A percentile compares a stretch with the other conserved stretches of the same genome.
Conservation (phyloP, 2,888 invertebrate species). For the Pachymerium ferrugineum region DNA sequence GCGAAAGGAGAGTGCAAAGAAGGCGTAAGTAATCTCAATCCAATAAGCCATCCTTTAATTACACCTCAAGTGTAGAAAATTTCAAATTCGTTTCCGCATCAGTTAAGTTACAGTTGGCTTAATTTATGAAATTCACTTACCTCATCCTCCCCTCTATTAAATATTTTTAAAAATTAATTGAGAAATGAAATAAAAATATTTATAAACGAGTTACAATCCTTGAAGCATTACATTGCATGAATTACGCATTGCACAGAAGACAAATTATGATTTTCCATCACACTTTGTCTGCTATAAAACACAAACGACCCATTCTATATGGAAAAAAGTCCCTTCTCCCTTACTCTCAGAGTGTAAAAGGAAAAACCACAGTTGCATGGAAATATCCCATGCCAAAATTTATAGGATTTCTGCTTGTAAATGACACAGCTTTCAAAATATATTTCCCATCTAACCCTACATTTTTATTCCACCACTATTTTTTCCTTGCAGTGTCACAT, state of each 20-base stretch:
- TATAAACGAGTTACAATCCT: not conserved
- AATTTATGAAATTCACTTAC: constrained; percentile 32
- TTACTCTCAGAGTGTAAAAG: not conserved
- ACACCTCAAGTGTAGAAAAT: constrained; percentile 33
- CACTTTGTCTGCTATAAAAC: constrained; percentile 15
- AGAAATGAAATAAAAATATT: no score
- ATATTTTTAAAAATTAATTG: no score
- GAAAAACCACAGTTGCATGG: no score
- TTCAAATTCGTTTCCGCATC: constrained; percentile 31
- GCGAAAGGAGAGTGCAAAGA: constrained; percentile 19
- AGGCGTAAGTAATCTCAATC: constrained; percentile 33
- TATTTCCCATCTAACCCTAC: constrained; percentile 6
- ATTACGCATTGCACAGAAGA: not conserved
- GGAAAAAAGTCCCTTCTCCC: not conserved
- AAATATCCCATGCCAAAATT: not conserved
- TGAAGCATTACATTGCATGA: not conserved
- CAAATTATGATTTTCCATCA: constrained; percentile 7
- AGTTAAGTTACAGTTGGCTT: constrained; percentile 31
- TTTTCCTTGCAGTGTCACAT: not conserved
- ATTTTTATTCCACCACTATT: constrained; percentile 3
- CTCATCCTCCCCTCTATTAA: not conserved
- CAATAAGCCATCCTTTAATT: constrained; percentile 34
- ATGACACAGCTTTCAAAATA: constrained; percentile 6
- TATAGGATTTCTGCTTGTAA: constrained; percentile 15
- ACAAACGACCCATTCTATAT: constrained; percentile 15